A percentile compares a stretch with the other conserved stretches of the same genome.
phyloP scores from a whole-genome alignment of 2,113 vertebrate species.

The Thinocorus orbignyianus region DNA sequence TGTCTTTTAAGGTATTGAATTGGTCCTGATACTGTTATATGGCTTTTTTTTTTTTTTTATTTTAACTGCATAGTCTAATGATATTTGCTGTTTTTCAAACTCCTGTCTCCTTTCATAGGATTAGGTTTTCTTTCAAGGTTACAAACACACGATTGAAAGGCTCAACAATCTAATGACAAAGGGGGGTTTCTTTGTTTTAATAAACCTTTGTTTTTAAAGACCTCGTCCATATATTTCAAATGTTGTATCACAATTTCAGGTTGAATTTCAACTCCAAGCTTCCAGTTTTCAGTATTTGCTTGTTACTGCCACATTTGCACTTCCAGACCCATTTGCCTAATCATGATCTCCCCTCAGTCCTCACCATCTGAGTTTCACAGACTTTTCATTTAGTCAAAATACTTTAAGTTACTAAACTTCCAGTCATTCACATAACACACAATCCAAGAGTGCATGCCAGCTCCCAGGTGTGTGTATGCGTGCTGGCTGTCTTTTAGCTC shows the following conservation, averaged over 20 bases:
- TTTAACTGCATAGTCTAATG: background rate
- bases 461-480: accelerated
- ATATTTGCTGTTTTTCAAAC: background rate
- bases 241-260: background rate
- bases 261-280: background rate
- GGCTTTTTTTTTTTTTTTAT: background rate
- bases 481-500: background rate
- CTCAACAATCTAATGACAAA: background rate
- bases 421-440: background rate
- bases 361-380: background rate
- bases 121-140: background rate
- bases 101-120: background rate
- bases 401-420: background rate
- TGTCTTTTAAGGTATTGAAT: background rate
- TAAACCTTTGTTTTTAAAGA: background rate
- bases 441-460: background rate
- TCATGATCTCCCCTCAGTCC: background rate
- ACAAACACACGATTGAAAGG: background rate
- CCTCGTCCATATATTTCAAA: background rate
- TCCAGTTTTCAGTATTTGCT: background rate
- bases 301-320: background rate
- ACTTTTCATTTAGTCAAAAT: background rate
- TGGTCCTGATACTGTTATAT: background rate
- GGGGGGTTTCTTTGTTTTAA: background rate
- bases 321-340: background rate